phyloP scores from a whole-genome alignment of 92 coral and sea anemone species.

The Epizoanthus illoricatus region DNA sequence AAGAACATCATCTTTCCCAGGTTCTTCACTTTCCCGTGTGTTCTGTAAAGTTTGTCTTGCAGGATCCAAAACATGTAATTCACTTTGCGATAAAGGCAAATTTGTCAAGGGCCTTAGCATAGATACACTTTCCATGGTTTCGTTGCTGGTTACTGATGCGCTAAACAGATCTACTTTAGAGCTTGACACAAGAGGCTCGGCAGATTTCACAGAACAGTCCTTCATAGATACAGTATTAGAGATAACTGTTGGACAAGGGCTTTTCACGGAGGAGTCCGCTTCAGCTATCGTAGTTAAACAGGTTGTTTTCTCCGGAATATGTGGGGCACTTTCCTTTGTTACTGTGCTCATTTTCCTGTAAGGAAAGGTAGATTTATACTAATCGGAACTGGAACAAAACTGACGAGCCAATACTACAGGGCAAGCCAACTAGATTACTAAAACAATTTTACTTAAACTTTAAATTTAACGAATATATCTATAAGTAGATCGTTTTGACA shows the following conservation, averaged over 20 bases:
- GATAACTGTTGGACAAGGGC: not conserved
- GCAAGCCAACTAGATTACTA: too few species aligned
- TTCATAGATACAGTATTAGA: not conserved
- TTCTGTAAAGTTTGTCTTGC: not conserved
- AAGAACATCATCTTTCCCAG: not conserved
- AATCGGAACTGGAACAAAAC: too few species aligned
- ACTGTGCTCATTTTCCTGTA: not conserved
- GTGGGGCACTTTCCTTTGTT: not conserved
- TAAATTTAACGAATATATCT: too few species aligned
- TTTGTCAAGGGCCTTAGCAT: slow-evolving; percentile 5
- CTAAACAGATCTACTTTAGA: slow-evolving; percentile 5
- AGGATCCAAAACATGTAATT: not conserved
- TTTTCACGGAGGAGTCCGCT: slow-evolving; percentile 46
- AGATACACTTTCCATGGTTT: slow-evolving; percentile 18
- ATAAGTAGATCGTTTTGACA: too few species aligned
- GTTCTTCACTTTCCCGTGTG: not conserved
- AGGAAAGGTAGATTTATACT: not conserved
- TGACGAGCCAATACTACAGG: too few species aligned
- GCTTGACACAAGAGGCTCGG: not conserved
- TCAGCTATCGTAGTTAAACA: slow-evolving; percentile 49
- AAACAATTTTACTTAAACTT: too few species aligned
- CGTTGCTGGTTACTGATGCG: not conserved
- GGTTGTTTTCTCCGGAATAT: not conserved
- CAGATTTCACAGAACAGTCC: not conserved
- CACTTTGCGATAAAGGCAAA: not conserved